Conservation (phyloP, 1,140 invertebrate species). For the Tetragnatha versicolor region DNA sequence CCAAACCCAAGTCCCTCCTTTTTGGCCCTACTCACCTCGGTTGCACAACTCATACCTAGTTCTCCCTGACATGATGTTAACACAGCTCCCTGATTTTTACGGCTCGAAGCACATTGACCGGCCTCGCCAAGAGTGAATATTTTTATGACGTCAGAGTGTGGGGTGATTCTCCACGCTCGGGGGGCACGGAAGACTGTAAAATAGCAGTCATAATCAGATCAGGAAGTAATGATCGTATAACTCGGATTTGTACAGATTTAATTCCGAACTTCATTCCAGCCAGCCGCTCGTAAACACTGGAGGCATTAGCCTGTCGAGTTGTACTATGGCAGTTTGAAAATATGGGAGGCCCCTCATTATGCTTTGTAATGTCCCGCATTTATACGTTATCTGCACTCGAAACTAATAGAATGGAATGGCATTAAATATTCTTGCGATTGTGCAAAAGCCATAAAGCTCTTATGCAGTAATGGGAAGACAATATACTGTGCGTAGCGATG, state of each 20-base stretch:
- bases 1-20: no score
- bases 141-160: not conserved
- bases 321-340: not conserved
- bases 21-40: no score
- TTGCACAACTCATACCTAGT: no score
- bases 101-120: constrained; percentile 21
- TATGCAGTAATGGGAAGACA: not conserved
- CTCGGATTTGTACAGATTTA: constrained; percentile 14
- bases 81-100: constrained; percentile 12
- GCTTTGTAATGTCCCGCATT: not conserved
- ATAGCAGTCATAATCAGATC: constrained; percentile 9
- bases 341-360: constrained; percentile 4
- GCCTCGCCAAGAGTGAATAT: constrained; percentile 7
- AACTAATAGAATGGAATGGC: no score
- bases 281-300: constrained; percentile 3
- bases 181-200: constrained; percentile 14
- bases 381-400: not conserved
- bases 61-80: no score
- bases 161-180: not conserved
- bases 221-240: not conserved
- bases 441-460: not conserved
- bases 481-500: constrained; percentile 2
- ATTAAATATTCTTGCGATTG: not conserved
- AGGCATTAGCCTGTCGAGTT: not conserved
- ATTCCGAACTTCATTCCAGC: constrained; percentile 25